Conservation (phyloP, 2,888 invertebrate genomes). For the Limnephilus auricula region DNA sequence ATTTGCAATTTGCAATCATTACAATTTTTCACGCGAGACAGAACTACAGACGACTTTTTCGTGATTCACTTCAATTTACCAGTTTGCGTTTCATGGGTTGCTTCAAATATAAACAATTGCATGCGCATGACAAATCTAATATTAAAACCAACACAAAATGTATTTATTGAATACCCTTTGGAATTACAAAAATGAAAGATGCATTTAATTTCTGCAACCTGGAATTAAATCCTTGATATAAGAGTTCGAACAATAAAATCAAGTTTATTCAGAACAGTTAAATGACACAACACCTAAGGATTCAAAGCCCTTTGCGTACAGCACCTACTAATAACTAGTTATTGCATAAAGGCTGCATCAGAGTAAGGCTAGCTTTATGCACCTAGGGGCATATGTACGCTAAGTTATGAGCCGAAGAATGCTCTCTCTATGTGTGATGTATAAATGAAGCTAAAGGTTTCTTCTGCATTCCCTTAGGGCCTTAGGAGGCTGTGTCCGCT, state of each 20-base stretch:
- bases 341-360: neutral
- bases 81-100: neutral
- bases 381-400: neutral
- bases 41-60: neutral
- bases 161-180: neutral
- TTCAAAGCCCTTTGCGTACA: neutral
- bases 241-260: neutral
- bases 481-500: constrained; percentile 30
- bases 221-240: neutral
- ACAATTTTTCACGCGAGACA: neutral
- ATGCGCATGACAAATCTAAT: neutral
- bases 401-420: neutral
- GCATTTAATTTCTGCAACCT: neutral
- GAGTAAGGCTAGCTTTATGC: neutral
- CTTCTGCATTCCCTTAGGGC: constrained; percentile 11
- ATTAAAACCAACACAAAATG: neutral
- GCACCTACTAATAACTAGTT: neutral
- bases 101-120: neutral
- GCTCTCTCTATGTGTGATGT: neutral
- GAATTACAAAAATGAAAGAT: neutral
- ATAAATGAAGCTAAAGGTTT: neutral
- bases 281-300: neutral
- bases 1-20: constrained; percentile 17
- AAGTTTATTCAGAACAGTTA: neutral
- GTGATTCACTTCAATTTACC: neutral